Percentiles rank a stretch among this genome's conserved stretches.
Evolutionary conservation across 2,888 invertebrate genomes (phyloP).

Genomic region (Reticulitermes lucifugus): DNA sequence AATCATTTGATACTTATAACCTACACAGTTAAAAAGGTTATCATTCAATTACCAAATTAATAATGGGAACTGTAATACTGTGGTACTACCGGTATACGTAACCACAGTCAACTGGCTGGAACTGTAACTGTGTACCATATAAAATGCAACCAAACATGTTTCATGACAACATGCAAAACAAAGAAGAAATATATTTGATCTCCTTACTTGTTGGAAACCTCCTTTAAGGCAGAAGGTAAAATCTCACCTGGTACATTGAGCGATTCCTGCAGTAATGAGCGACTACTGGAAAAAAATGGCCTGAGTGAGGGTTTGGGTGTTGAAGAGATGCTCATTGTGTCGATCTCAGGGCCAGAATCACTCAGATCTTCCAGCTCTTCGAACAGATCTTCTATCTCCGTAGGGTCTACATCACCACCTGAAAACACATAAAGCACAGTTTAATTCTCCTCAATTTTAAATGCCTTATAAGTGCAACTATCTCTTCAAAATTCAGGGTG

Average conservation of each 20-base stretch:
- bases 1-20: no score
- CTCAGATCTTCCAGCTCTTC: constrained; percentile 96
- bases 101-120: no score
- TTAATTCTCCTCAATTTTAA: no score
- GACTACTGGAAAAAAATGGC: constrained; percentile 94
- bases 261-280: constrained; percentile 75
- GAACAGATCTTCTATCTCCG: constrained; percentile 90
- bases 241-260: constrained; percentile 56
- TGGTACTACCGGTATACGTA: no score
- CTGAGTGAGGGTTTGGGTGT: constrained; percentile 96
- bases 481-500: no score
- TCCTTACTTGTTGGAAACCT: neutral
- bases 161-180: constrained; percentile 1
- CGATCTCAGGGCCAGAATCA: constrained; percentile 95
- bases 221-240: neutral
- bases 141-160: neutral
- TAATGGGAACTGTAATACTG: no score
- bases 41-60: no score
- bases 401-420: constrained; percentile 79
- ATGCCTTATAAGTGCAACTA: no score
- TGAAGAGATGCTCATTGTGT: constrained; percentile 96
- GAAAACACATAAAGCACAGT: neutral
- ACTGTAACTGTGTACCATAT: no score
- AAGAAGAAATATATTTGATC: neutral
- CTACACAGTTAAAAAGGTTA: no score